Evolutionary conservation across 2,797 vertebrate genomes (phyloP).

Genomic region (Buceros bicornis): DNA sequence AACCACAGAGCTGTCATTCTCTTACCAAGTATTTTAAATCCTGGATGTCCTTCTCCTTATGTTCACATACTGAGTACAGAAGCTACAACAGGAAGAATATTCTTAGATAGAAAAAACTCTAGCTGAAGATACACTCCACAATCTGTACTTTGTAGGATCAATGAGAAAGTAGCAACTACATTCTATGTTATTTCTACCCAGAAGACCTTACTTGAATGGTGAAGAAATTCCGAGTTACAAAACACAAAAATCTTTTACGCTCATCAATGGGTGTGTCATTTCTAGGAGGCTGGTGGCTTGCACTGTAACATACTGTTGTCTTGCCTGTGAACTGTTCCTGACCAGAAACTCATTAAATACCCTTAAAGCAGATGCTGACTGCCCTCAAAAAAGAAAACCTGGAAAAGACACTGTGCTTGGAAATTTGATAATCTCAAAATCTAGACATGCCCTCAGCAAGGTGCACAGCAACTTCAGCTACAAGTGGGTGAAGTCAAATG

Average conservation of each 20-base stretch:
- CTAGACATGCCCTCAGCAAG: not conserved
- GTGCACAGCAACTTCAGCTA: not conserved
- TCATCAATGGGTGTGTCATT: not conserved
- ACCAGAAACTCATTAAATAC: not conserved
- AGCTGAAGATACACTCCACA: not conserved
- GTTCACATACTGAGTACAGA: not conserved
- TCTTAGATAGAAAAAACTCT: not conserved
- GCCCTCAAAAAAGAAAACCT: not conserved
- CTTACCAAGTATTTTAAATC: not conserved
- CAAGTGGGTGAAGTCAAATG: not conserved
- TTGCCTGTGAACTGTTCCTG: not conserved
- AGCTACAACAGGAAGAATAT: not conserved
- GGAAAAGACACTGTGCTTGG: not conserved
- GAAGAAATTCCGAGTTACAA: not conserved
- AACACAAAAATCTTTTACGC: conserved; percentile 21
- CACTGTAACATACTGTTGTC: not conserved
- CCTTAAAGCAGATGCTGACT: not conserved
- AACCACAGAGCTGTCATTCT: not conserved
- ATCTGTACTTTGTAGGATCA: not conserved
- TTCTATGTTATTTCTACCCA: not conserved
- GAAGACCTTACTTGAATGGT: not conserved
- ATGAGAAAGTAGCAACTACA: not conserved
- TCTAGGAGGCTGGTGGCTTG: not conserved
- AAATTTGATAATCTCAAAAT: not conserved
- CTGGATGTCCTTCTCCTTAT: not conserved